phyloP scores from a whole-genome alignment of 2,888 invertebrate genomes.

The Halictus ligatus region DNA sequence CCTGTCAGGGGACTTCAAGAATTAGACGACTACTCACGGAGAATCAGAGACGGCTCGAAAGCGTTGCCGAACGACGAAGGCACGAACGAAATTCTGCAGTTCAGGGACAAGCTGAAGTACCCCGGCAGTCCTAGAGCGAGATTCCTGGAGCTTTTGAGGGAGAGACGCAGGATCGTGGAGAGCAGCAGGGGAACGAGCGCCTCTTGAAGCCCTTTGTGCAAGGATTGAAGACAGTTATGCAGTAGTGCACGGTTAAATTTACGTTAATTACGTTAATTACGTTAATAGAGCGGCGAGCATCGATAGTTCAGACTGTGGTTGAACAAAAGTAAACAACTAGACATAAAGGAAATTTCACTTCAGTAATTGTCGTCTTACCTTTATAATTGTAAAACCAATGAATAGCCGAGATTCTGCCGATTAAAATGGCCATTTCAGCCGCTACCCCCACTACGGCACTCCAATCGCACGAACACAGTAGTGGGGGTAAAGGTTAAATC shows the following conservation, averaged over 20 bases:
- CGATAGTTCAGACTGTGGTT: too few species aligned
- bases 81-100: conserved; percentile 57
- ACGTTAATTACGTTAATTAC: too few species aligned
- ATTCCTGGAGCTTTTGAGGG: conserved; percentile 76
- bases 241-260: background rate
- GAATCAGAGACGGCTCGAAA: conserved; percentile 23
- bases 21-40: conserved; percentile 48
- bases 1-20: conserved; percentile 28
- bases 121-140: conserved; percentile 77
- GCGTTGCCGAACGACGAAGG: conserved; percentile 51
- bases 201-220: conserved; percentile 39
- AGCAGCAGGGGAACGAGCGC: conserved; percentile 70
- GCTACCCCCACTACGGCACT: too few species aligned
- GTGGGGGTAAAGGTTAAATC: too few species aligned
- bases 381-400: too few species aligned
- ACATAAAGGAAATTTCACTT: too few species aligned
- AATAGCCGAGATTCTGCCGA: too few species aligned
- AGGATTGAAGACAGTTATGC: background rate
- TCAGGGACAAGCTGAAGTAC: conserved; percentile 72
- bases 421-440: too few species aligned
- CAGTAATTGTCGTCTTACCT: too few species aligned
- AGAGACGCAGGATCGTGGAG: conserved; percentile 77
- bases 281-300: too few species aligned
- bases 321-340: too few species aligned
- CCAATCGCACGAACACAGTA: too few species aligned